Evolutionary conservation across 1,140 invertebrate species (phyloP).

Genomic region (Musca vetustissima): DNA sequence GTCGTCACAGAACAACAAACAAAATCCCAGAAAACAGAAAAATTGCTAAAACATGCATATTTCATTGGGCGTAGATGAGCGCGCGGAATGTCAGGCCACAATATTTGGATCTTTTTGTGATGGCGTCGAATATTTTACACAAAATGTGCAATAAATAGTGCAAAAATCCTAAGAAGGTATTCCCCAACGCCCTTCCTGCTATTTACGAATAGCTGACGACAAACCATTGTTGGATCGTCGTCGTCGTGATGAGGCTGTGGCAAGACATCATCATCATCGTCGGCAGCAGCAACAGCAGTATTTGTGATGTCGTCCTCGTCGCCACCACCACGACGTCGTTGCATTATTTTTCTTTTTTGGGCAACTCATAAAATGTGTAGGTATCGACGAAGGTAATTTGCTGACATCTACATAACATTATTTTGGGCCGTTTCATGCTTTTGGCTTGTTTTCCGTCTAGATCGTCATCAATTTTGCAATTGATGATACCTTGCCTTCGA

Average conservation of each 20-base stretch:
- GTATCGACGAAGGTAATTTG: conserved; percentile 21
- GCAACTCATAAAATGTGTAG: conserved; percentile 15
- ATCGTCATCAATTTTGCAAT: conserved; percentile 10
- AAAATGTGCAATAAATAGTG: conserved; percentile 22
- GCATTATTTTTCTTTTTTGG: too few species aligned
- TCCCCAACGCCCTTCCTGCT: too few species aligned
- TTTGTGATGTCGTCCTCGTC: too few species aligned
- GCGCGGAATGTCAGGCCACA: conserved; percentile 15
- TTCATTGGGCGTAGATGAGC: conserved; percentile 22
- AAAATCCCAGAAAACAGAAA: too few species aligned
- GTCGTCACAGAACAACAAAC: too few species aligned
- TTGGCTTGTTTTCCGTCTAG: background rate
- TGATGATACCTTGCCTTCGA: too few species aligned
- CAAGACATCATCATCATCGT: background rate
- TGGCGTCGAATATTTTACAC: conserved; percentile 24
- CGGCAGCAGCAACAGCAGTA: conserved; percentile 11
- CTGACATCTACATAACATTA: conserved; percentile 18
- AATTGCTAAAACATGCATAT: conserved; percentile 13
- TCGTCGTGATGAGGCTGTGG: background rate
- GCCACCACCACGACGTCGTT: too few species aligned
- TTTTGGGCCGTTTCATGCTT: conserved; percentile 3
- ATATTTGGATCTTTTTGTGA: conserved; percentile 13
- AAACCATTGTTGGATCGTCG: background rate
- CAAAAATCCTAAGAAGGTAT: background rate
- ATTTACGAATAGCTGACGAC: background rate